Conservation (phyloP, 2,113 vertebrate genomes). For the Isurus oxyrinchus region DNA sequence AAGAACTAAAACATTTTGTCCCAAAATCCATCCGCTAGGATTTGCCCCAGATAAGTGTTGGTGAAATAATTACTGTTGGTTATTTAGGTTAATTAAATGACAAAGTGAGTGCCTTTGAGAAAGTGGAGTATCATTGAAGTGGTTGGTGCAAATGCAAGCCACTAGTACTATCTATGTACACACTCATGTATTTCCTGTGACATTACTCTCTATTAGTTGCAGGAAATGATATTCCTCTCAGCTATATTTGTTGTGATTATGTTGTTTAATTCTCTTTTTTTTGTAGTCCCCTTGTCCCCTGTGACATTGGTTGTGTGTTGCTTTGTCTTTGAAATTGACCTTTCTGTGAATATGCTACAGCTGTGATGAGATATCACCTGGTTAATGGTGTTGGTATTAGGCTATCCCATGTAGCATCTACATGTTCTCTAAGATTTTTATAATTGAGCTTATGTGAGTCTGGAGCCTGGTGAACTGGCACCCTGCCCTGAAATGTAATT, state of each 20-base stretch:
- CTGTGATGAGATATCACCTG: not conserved
- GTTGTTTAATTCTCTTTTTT: not conserved
- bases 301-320: not conserved
- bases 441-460: not conserved
- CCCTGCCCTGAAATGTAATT: not conserved
- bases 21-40: not conserved
- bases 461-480: not conserved
- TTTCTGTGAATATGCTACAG: not conserved
- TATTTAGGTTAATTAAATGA: not conserved
- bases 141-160: no score
- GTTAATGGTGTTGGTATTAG: not conserved
- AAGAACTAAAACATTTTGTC: not conserved
- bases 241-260: not conserved
- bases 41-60: not conserved
- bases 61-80: not conserved
- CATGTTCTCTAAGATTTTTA: not conserved
- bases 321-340: not conserved
- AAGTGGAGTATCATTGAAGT: not conserved
- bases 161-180: not conserved
- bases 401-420: not conserved
- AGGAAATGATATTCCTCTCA: not conserved
- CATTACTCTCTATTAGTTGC: not conserved
- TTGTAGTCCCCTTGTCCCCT: not conserved
- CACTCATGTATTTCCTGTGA: not conserved
- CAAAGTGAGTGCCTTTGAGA: not conserved